These are phyloP conservation scores for Cotesia chilonis DNA, from an alignment of 1,140 invertebrate genomes.

Conservation along the genomic window DNA sequence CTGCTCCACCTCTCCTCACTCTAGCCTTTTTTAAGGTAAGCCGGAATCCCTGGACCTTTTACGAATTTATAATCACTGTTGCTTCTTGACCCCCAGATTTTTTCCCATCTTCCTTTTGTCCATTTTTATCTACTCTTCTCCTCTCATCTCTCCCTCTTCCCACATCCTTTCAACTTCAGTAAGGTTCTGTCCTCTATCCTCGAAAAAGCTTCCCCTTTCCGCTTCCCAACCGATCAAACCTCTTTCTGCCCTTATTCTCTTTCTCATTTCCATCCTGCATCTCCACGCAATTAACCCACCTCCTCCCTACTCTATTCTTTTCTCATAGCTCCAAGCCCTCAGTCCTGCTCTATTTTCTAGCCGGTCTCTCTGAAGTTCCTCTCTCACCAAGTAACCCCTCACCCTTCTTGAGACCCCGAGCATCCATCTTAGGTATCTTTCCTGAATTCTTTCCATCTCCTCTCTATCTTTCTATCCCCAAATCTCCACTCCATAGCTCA, in stretches of 20 bases:
- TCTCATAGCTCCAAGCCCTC: conserved; percentile 31
- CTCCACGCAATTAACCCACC: conserved; percentile 15
- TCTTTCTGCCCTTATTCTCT: neutral
- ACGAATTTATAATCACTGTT: conserved; percentile 27
- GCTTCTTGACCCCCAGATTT: conserved; percentile 14
- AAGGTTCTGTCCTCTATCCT: neutral
- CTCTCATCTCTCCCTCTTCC: neutral
- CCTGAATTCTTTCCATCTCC: conserved; percentile 16
- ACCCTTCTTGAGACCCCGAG: conserved; percentile 3
- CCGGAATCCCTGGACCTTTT: conserved; percentile 8
- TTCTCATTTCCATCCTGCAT: conserved; percentile 22
- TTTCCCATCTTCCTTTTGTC: conserved; percentile 10
- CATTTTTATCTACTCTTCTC: neutral
- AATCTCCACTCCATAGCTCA: conserved; percentile 14
- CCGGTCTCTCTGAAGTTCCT: conserved; percentile 24
- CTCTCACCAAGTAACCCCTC: conserved; percentile 32
- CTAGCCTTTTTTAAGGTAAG: conserved; percentile 19
- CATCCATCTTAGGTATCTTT: conserved; percentile 28
- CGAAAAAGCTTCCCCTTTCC: neutral
- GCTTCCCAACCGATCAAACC: neutral
- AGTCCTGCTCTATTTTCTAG: conserved; percentile 1
- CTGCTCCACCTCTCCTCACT: conserved; percentile 26
- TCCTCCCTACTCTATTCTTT: conserved; percentile 9
- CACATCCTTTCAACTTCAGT: no score
- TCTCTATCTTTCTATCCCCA: conserved; percentile 10